Conservation (phyloP, 1,140 invertebrate species). For the Oppia nitens region DNA sequence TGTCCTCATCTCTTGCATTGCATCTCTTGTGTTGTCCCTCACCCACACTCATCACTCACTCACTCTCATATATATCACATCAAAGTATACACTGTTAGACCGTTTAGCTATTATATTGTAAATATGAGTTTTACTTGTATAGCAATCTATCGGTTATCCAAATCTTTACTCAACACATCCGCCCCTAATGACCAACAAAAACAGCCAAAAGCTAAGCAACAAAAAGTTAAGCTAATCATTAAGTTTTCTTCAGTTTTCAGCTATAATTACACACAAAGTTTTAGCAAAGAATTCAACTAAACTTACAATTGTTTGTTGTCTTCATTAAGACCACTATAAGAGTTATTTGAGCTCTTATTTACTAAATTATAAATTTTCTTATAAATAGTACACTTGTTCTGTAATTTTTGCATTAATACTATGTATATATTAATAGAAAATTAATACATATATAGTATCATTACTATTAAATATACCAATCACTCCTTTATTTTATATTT, state of each 20-base stretch:
- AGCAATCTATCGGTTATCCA: background rate
- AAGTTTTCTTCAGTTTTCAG: background rate
- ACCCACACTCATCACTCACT: background rate
- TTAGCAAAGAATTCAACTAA: background rate
- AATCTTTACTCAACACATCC: background rate
- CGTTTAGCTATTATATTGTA: background rate
- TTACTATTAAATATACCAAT: no score
- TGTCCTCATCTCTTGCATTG: background rate
- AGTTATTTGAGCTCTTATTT: background rate
- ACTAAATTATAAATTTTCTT: no score
- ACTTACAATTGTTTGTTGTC: background rate
- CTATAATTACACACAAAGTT: background rate
- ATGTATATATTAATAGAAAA: no score
- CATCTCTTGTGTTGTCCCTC: background rate
- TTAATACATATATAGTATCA: no score
- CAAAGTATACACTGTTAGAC: no score
- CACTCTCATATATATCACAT: no score
- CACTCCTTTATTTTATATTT: no score
- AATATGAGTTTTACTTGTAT: background rate
- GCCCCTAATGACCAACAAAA: background rate
- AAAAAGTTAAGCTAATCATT: no score
- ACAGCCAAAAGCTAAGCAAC: background rate
- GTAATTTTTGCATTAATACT: no score
- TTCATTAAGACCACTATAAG: background rate
- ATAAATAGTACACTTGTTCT: no score